Conservation (phyloP, 92 coral and sea anemone genomes). For the Heliopora coerulea region DNA sequence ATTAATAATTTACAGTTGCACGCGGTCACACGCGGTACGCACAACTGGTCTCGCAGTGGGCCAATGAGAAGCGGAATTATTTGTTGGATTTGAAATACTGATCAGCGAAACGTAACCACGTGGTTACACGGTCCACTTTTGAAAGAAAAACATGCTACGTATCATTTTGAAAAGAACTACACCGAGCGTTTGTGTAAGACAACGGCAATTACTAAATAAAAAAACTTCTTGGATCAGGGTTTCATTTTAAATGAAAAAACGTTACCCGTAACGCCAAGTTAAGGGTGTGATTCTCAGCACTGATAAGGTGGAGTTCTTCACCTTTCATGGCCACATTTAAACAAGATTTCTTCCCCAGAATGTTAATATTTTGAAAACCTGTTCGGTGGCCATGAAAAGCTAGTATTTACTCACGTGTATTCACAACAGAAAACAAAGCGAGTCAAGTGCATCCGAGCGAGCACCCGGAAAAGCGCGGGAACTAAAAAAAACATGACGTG, state of each 20-base stretch:
- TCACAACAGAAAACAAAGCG: neutral
- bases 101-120: conserved; percentile 40
- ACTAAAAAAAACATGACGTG: neutral
- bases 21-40: conserved; percentile 54
- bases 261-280: no score
- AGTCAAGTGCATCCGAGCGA: neutral
- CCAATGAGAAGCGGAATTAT: conserved; percentile 25
- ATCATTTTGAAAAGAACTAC: conserved; percentile 19
- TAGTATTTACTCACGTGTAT: neutral
- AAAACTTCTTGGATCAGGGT: no score
- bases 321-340: neutral
- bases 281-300: no score
- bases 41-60: conserved; percentile 50
- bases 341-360: conserved; percentile 4
- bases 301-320: no score
- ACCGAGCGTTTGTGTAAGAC: no score
- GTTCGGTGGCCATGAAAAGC: neutral
- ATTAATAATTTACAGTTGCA: conserved; percentile 41
- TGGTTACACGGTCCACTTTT: conserved; percentile 18
- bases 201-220: no score
- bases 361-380: neutral
- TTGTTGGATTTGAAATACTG: neutral
- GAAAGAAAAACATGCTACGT: conserved; percentile 23
- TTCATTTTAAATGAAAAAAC: no score
- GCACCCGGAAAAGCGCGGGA: neutral